Evolutionary conservation across 2,113 vertebrate species (phyloP).

Genomic region (Psettodes erumei): DNA sequence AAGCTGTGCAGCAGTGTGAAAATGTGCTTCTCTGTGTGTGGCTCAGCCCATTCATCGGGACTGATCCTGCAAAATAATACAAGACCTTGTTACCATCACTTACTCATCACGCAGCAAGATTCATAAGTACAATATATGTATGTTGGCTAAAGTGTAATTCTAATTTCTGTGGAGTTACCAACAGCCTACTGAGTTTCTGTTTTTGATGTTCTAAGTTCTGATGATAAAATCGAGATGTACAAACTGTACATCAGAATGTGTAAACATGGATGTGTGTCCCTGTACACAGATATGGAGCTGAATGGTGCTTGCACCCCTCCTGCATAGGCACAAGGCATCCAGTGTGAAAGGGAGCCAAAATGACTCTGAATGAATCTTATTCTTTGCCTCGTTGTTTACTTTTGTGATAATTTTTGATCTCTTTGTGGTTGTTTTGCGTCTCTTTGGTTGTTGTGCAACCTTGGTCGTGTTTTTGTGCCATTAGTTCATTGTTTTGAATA

Average conservation of each 20-base stretch:
- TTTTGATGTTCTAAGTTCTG: background rate
- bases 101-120: background rate
- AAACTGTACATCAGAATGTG: too few relatives aligned
- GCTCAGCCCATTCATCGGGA: constrained; percentile 88
- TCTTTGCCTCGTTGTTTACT: too few relatives aligned
- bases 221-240: too few relatives aligned
- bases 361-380: too few relatives aligned
- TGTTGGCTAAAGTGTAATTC: background rate
- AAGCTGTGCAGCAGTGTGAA: constrained; percentile 90
- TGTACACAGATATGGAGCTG: too few relatives aligned
- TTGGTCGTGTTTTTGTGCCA: too few relatives aligned
- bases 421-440: background rate
- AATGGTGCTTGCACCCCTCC: too few relatives aligned
- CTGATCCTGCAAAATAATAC: constrained; percentile 83
- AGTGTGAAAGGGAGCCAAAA: too few relatives aligned
- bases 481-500: too few relatives aligned
- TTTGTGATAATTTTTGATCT: too few relatives aligned
- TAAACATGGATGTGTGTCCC: background rate
- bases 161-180: background rate
- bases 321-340: too few relatives aligned
- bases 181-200: background rate
- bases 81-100: background rate
- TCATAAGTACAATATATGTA: background rate
- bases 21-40: constrained; percentile 81
- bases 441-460: too few relatives aligned